A percentile compares a stretch with the other conserved stretches of the same genome.
Evolutionary conservation across 2,113 vertebrate genomes (phyloP).

Genomic region (Chionodraco myersi): DNA sequence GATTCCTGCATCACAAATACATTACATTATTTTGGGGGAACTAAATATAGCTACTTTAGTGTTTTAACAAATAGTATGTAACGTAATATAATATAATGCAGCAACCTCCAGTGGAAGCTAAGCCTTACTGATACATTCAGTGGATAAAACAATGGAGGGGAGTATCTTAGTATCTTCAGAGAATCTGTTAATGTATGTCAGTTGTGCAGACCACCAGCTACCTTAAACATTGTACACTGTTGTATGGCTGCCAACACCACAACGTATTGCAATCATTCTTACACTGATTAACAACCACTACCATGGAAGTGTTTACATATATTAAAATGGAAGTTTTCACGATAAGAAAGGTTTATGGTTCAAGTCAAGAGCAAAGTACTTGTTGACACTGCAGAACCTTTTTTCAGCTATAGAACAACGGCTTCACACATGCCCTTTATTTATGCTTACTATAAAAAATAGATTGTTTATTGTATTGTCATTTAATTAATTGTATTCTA

Average conservation of each 20-base stretch:
- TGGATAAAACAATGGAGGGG: background rate
- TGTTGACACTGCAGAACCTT: conserved; percentile 7
- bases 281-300: background rate
- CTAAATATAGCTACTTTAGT: background rate
- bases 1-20: background rate
- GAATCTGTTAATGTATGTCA: background rate
- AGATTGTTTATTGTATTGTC: background rate
- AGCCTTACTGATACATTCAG: background rate
- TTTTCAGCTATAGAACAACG: background rate
- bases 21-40: background rate
- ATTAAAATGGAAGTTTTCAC: background rate
- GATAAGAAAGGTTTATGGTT: conserved; percentile 24
- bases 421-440: background rate
- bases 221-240: background rate
- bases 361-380: conserved; percentile 19
- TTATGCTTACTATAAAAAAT: background rate
- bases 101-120: conserved; percentile 57
- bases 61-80: background rate
- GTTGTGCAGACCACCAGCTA: background rate
- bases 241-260: background rate
- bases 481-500: background rate
- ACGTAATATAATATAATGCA: conserved; percentile 8
- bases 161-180: background rate
- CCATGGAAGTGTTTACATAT: background rate
- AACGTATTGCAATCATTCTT: background rate